Base-by-base conservation (phyloP, 2,113 vertebrate genomes). In the Barnardius zonarius region DNA sequence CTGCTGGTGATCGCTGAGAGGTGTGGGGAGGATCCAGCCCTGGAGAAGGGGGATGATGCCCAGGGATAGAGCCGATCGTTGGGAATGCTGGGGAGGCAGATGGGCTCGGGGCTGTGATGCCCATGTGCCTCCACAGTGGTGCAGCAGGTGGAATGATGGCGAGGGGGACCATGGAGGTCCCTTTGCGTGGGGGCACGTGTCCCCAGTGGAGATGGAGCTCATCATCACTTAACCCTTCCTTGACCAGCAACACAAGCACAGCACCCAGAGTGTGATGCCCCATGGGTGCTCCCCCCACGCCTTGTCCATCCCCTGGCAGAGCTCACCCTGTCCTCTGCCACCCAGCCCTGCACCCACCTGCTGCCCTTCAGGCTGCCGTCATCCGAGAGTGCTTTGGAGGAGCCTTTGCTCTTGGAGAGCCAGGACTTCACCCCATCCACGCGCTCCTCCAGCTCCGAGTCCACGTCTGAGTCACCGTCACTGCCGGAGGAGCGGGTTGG, bases 391-490 rank as follows among this genome's bases (percentile, higher is more conserved):
- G 99, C 98, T 97, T 99, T 99, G 96, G 98, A 97, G 13, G 98
- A 98, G 83, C 97, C 97, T 85, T 98, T 98, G 97, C 98, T 98
- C 97, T 98, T 98, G 16, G 98, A 99, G 82, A 99, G 98, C 99
- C 99, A 99, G 13, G 99, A 99, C 95, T 99, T 99, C 93, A 99
- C 99, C 23, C 98, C 99, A 2, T 99, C 99, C 52, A 99, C 99
- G 0, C 98, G 98, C 62, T 99, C 98, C 93, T 99, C 99, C 93
- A 99, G 95, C 95, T 99, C 99, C 0, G 99, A 99, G 95, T 99
- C 99, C 35, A 98, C 97, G 16, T 99, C 99, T 0, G 99, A 99
- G 94, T 98, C 99, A 1, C 99, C 99, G 13, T 98, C 99, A 1
- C 99, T 99, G 98, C 83, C 84, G 1, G 82, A 88, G 54, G 83